Conservation (phyloP, 2,888 invertebrate genomes). For the Drosophila lacicola region DNA sequence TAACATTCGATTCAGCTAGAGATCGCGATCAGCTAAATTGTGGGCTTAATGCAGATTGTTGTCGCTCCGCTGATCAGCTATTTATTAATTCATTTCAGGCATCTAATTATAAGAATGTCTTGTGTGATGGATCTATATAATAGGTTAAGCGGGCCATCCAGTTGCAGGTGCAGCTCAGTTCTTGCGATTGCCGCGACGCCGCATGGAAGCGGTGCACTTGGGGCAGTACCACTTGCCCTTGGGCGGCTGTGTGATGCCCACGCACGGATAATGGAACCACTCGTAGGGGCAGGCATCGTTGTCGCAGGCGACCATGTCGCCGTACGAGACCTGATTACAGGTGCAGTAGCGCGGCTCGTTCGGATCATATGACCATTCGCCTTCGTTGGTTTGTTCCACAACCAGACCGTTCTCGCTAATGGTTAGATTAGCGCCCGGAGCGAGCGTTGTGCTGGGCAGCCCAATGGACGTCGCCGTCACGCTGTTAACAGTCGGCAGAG, state of each 20-base stretch:
- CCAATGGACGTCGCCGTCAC: conserved; percentile 46
- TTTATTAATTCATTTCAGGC: conserved; percentile 8
- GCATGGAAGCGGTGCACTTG: conserved; percentile 95
- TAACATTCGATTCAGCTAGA: no score
- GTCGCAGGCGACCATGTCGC: conserved; percentile 99
- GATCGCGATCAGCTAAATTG: no score
- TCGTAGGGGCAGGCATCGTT: conserved; percentile 98
- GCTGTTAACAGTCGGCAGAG: conserved; percentile 39
- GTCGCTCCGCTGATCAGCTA: conserved; percentile 1
- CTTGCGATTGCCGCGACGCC: conserved; percentile 92
- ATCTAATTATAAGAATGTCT: conserved; percentile 1
- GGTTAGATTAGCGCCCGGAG: conserved; percentile 68
- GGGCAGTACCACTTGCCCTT: conserved; percentile 99
- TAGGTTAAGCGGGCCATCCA: neutral
- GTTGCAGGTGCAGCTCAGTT: conserved; percentile 85
- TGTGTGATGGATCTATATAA: neutral
- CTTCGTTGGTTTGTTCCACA: conserved; percentile 86
- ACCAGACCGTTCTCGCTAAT: conserved; percentile 81
- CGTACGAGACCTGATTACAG: conserved; percentile 98
- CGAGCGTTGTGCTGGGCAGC: conserved; percentile 73
- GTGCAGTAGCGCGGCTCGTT: conserved; percentile 98
- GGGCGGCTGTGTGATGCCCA: conserved; percentile 97
- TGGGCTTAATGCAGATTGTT: no score
- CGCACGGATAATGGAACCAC: conserved; percentile 99
- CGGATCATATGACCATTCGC: conserved; percentile 97